Evolutionary conservation across 2,888 invertebrate genomes (phyloP).

Genomic region (Toxonevra muliebris): DNA sequence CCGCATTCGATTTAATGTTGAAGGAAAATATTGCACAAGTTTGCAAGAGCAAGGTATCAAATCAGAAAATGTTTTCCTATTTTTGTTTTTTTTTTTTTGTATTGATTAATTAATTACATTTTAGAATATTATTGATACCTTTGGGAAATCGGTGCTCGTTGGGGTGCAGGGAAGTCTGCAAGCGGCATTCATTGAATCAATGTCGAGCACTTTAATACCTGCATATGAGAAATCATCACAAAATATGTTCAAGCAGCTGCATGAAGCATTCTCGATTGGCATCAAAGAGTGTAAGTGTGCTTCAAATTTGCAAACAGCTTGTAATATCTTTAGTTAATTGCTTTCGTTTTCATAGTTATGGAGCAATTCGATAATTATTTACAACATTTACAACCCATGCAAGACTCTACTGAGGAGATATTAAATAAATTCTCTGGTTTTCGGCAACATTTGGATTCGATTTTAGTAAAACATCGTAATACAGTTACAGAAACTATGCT

Average conservation of each 20-base stretch:
- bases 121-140: constrained; percentile 78
- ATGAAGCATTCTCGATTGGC: constrained; percentile 86
- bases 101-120: constrained; percentile 39
- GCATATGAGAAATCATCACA: constrained; percentile 87
- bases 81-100: neutral
- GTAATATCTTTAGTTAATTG: neutral
- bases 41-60: constrained; percentile 78
- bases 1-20: constrained; percentile 77
- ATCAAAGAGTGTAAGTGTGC: constrained; percentile 85
- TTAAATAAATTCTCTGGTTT: constrained; percentile 56
- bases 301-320: neutral
- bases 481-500: constrained; percentile 57
- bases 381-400: constrained; percentile 64
- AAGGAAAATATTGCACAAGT: constrained; percentile 83
- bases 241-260: constrained; percentile 88
- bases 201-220: constrained; percentile 81
- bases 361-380: constrained; percentile 66
- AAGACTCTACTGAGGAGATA: constrained; percentile 60
- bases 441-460: constrained; percentile 57
- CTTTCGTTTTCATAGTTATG: constrained; percentile 61
- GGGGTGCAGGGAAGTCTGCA: constrained; percentile 80
- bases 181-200: constrained; percentile 79
- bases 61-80: neutral
- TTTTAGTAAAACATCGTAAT: constrained; percentile 55
- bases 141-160: constrained; percentile 74